A percentile compares a stretch with the other conserved stretches of the same genome.
phyloP scores from a whole-genome alignment of 2,113 vertebrate genomes.

The Antechinus stuartii region DNA sequence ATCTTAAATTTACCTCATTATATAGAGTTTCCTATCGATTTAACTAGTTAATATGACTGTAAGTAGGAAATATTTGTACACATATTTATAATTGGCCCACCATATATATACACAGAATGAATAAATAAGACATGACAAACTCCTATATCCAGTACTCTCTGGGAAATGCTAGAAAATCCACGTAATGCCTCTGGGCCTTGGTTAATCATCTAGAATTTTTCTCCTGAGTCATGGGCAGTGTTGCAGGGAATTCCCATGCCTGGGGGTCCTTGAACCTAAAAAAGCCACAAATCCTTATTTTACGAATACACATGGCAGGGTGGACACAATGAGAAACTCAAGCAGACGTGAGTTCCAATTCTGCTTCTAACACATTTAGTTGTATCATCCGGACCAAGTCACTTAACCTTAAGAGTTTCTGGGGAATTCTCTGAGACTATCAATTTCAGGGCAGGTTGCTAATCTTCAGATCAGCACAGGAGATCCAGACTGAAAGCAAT shows the following conservation, averaged over 20 bases:
- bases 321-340: not conserved
- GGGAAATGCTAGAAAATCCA: not conserved
- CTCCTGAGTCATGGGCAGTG: not conserved
- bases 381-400: not conserved
- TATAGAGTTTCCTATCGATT: constrained; percentile 18
- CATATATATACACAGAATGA: not conserved
- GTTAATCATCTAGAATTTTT: not conserved
- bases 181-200: not conserved
- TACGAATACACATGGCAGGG: not conserved
- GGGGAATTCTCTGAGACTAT: not conserved
- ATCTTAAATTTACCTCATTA: constrained; percentile 34
- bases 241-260: not conserved
- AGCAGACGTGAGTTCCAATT: not conserved
- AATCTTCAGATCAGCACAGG: not conserved
- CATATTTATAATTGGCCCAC: not conserved
- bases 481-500: not conserved
- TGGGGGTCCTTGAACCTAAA: not conserved
- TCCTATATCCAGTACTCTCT: not conserved
- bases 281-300: not conserved
- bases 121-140: not conserved
- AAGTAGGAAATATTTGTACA: not conserved
- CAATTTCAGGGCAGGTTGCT: not conserved
- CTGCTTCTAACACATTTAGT: not conserved
- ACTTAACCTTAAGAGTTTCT: not conserved
- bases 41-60: not conserved